Conservation (phyloP, 1,140 invertebrate species). For the Eufriesea mexicana region DNA sequence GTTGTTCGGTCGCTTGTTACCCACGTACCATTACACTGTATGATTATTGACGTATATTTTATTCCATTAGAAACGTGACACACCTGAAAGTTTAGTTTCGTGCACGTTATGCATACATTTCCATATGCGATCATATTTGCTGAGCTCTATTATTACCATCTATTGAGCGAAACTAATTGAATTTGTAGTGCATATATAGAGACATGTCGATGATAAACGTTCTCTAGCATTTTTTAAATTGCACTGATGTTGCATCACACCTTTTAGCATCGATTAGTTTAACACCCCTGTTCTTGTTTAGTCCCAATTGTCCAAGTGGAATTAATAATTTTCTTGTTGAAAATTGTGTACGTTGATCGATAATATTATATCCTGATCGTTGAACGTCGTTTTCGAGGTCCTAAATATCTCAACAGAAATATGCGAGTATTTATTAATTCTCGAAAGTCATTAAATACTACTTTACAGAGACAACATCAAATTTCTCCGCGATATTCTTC, state of each 20-base stretch:
- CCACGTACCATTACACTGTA: slow-evolving; percentile 2
- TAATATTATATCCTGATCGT: not conserved
- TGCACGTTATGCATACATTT: slow-evolving; percentile 29
- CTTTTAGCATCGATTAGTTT: slow-evolving; percentile 14
- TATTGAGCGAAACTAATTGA: slow-evolving; percentile 3
- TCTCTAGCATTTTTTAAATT: slow-evolving; percentile 17
- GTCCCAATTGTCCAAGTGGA: not conserved
- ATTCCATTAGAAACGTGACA: not conserved
- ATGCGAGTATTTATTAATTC: slow-evolving; percentile 3
- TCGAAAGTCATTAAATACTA: not conserved
- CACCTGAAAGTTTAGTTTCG: not conserved
- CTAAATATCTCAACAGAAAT: not conserved
- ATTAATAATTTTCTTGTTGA: not conserved
- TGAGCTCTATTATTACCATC: not conserved
- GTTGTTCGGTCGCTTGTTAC: slow-evolving; percentile 21
- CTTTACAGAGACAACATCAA: not conserved
- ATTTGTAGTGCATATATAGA: not conserved
- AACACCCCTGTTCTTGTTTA: not conserved
- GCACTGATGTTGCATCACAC: not conserved
- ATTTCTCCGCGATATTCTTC: not conserved
- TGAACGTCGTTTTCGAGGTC: not conserved
- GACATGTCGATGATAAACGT: not conserved
- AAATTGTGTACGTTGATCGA: not conserved
- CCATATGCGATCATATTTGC: not conserved
- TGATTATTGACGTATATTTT: slow-evolving; percentile 14